Evolutionary conservation across 2,888 invertebrate genomes (phyloP).

Genomic region (Anticlea derivata): DNA sequence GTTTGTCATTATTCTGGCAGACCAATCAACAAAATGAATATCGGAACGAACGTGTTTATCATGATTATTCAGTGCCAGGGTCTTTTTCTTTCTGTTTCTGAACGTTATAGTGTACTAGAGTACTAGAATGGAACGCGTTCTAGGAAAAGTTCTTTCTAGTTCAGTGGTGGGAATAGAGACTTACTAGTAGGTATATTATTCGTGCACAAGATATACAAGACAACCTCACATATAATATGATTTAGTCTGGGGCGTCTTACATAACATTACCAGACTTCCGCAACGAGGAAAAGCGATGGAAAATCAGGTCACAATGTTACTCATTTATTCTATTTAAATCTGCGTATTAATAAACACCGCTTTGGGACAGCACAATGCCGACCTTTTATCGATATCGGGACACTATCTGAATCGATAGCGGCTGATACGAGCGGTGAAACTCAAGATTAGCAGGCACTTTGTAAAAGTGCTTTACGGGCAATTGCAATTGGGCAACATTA

Average conservation of each 20-base stretch:
- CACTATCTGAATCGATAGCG: slow-evolving; percentile 56
- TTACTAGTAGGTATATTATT: too few relatives aligned
- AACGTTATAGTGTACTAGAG: too few relatives aligned
- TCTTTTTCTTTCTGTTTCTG: too few relatives aligned
- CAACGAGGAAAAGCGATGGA: slow-evolving; percentile 1
- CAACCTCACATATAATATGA: too few relatives aligned
- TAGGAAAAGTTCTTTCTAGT: too few relatives aligned
- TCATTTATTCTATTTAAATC: slow-evolving; percentile 16
- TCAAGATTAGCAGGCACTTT: slow-evolving; percentile 9
- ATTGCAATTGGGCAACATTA: slow-evolving; percentile 4
- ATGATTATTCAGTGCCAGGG: too few relatives aligned
- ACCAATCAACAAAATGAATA: too few relatives aligned
- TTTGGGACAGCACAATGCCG: slow-evolving; percentile 12
- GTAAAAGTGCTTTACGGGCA: neutral
- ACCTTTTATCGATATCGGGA: slow-evolving; percentile 51
- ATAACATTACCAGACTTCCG: slow-evolving; percentile 4
- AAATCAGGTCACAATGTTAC: slow-evolving; percentile 8
- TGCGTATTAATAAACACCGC: slow-evolving; percentile 3
- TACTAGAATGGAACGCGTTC: too few relatives aligned
- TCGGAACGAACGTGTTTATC: too few relatives aligned
- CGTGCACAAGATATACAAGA: too few relatives aligned
- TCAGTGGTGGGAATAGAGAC: too few relatives aligned
- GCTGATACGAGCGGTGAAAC: slow-evolving; percentile 43
- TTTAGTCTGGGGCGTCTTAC: slow-evolving; percentile 3
- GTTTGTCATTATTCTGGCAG: too few relatives aligned